These are phyloP conservation scores for Xestia ashworthii DNA, from an alignment of 2,888 invertebrate species.

Conservation along the genomic window DNA sequence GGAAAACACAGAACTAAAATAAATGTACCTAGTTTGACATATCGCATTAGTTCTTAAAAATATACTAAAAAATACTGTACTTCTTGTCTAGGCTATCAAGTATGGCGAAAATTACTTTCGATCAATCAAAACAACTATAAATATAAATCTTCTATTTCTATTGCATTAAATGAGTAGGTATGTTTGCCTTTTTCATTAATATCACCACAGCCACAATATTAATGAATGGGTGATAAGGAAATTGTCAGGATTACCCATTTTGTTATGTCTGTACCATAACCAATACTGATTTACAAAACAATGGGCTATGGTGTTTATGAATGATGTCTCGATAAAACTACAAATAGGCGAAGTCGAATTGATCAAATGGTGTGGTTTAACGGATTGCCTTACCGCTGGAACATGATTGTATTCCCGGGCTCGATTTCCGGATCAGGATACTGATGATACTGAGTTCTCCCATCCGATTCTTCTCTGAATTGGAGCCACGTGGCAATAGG, in stretches of 20 bases:
- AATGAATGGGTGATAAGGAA: slow-evolving; percentile 9
- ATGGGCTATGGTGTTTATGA: neutral
- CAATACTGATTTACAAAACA: neutral
- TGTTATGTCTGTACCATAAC: neutral
- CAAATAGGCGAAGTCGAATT: neutral
- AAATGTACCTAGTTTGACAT: too few relatives aligned
- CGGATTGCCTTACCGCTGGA: too few relatives aligned
- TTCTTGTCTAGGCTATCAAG: too few relatives aligned
- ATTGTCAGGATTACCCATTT: neutral
- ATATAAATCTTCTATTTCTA: neutral
- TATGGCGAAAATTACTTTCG: too few relatives aligned
- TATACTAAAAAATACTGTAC: too few relatives aligned
- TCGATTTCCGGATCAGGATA: too few relatives aligned
- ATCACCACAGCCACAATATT: neutral
- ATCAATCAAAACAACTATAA: neutral
- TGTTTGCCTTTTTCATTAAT: slow-evolving; percentile 2
- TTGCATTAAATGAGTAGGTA: neutral
- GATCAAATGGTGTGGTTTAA: neutral
- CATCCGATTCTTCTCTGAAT: too few relatives aligned
- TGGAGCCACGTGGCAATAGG: too few relatives aligned
- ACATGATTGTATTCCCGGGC: too few relatives aligned
- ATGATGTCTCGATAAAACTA: neutral
- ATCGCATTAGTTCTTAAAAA: too few relatives aligned
- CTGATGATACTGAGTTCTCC: too few relatives aligned
- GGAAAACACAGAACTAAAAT: too few relatives aligned